Conservation (phyloP, 1,140 invertebrate genomes). For the Drosophila erecta region DNA sequence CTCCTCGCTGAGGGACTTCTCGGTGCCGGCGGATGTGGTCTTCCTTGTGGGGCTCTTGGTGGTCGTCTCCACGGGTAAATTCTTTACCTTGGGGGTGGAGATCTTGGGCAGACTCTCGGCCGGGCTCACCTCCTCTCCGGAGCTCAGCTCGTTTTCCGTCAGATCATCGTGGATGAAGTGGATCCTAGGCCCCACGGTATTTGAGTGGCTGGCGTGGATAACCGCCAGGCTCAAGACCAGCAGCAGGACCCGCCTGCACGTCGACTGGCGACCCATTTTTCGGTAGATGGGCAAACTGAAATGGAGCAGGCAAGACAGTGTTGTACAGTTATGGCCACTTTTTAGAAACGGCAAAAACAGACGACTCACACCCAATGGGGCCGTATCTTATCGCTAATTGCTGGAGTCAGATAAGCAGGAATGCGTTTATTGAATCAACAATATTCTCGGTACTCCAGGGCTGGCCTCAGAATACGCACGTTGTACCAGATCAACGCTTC, state of each 20-base stretch:
- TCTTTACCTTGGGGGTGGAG: conserved; percentile 69
- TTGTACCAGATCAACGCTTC: conserved; percentile 23
- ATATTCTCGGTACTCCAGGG: conserved; percentile 16
- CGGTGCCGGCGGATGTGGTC: background rate
- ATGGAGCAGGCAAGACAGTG: background rate
- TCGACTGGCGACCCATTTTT: conserved; percentile 77
- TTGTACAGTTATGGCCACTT: conserved; percentile 19
- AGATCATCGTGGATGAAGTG: conserved; percentile 47
- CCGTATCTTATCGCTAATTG: conserved; percentile 63
- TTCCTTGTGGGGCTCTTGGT: conserved; percentile 44
- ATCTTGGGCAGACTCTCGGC: conserved; percentile 49
- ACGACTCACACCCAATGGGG: conserved; percentile 20
- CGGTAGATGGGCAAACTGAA: conserved; percentile 46
- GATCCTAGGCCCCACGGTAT: conserved; percentile 14
- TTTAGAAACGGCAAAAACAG: conserved; percentile 22
- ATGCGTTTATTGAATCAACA: conserved; percentile 70
- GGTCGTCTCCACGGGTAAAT: conserved; percentile 20
- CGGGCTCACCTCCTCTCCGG: conserved; percentile 45
- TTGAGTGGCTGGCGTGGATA: conserved; percentile 59
- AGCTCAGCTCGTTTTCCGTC: conserved; percentile 55
- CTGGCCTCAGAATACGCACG: conserved; percentile 9
- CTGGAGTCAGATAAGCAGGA: conserved; percentile 52
- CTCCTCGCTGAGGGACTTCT: conserved; percentile 61
- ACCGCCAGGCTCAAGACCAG: conserved; percentile 61
- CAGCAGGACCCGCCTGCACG: conserved; percentile 76